Conservation (phyloP, 2,888 invertebrate species). For the Phymatocera aterrima region DNA sequence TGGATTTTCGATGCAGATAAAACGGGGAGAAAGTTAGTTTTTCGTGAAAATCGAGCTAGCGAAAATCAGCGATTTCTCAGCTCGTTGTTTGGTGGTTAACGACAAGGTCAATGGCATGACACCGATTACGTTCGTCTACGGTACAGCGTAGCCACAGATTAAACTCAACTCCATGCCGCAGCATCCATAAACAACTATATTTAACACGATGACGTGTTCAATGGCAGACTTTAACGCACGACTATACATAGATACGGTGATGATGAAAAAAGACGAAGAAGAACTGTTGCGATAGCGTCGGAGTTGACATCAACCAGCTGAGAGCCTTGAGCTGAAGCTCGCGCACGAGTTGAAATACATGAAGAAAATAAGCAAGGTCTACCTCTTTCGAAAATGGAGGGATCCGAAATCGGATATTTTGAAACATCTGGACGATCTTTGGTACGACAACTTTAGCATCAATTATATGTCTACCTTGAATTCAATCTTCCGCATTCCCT, state of each 20-base stretch:
- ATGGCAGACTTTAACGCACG: not conserved
- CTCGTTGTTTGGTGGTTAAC: not conserved
- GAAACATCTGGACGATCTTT: no score
- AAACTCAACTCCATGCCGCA: not conserved
- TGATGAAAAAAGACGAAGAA: conserved; percentile 43
- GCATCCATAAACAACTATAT: not conserved
- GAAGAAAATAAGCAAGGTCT: no score
- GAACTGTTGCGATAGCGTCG: conserved; percentile 46
- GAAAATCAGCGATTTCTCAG: not conserved
- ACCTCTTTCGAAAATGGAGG: no score
- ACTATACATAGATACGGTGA: not conserved
- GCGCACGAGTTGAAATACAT: not conserved
- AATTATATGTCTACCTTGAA: no score
- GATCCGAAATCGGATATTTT: no score
- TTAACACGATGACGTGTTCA: not conserved
- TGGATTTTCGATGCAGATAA: no score
- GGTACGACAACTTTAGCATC: no score
- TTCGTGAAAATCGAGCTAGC: not conserved
- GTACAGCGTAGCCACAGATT: not conserved
- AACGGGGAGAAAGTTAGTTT: not conserved
- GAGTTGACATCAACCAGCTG: conserved; percentile 50
- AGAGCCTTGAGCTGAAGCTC: conserved; percentile 34
- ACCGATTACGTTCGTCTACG: conserved; percentile 7
- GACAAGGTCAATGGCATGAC: conserved; percentile 31
- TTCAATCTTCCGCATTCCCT: no score